Evolutionary conservation across 2,113 vertebrate genomes (phyloP), one percentile per base, ranked within the genome.

Genomic region (Ginglymostoma cirratum): DNA sequence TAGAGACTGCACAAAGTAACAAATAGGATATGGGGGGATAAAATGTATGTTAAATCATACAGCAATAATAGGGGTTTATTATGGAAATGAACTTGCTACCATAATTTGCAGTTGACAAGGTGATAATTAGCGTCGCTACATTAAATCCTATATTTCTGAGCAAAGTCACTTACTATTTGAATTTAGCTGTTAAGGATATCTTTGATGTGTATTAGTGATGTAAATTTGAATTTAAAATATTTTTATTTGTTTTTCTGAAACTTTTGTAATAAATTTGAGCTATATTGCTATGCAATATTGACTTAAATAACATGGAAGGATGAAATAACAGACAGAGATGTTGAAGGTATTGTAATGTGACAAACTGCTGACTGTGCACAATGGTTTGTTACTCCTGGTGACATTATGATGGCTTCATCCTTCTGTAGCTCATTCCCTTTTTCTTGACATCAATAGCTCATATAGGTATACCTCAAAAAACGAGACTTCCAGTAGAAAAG

Each of bases 81-180:
- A 98, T 98, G 97, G 96, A 98, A 98, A 98, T 98, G 97, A 98
- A 98, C 97, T 98, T 17, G 87, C 97, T 96, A 98, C 98, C 97
- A 98, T 98, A 98, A 98, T 98, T 98, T 98, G 97, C 97, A 97
- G 97, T 97, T 98, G 98, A 98, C 97, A 98, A 98, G 98, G 98
- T 98, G 98, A 98, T 98, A 98, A 99, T 99, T 98, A 98, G 98
- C 98, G 98, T 98, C 98, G 97, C 98, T 97, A 97, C 97, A 98
- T 97, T 98, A 97, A 97, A 96, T 98, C 96, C 96, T 97, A 98
- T 97, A 94, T 94, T 42, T 70, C 94, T 72, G 94, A 52, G 69
- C 72, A 76, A 95, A 95, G 19, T 95, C 38, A 30, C 69, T 95
- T 72, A 48, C 27, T 72, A 38, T 72, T 95, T 95, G 94, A 95